Percentiles rank a stretch among this genome's conserved stretches.
These are phyloP conservation scores for Tiliacea aurago DNA, from an alignment of 2,888 invertebrate species.

Conservation along the genomic window DNA sequence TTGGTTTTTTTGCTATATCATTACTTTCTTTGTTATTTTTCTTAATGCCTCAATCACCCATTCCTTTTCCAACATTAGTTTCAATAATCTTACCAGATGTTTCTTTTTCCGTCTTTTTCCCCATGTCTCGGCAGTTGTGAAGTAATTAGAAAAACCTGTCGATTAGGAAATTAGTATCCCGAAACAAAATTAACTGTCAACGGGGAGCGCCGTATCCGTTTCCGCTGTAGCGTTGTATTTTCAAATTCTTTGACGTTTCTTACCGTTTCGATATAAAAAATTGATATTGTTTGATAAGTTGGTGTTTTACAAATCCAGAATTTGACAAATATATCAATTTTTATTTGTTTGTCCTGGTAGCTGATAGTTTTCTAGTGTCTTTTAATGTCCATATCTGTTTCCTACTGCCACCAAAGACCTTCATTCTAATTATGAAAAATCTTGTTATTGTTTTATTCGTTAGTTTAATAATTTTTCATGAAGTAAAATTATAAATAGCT, in stretches of 20 bases:
- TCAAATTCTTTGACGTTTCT: slow-evolving; percentile 78
- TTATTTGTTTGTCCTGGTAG: not conserved
- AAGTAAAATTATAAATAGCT: slow-evolving; percentile 11
- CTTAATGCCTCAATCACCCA: not conserved
- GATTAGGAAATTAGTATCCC: slow-evolving; percentile 86
- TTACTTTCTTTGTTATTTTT: not conserved
- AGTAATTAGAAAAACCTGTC: slow-evolving; percentile 80
- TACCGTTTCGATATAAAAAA: slow-evolving; percentile 50
- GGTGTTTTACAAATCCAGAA: not conserved
- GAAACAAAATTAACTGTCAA: slow-evolving; percentile 90
- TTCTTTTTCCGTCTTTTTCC: not conserved
- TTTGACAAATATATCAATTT: too few relatives aligned
- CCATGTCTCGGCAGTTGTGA: slow-evolving; percentile 30
- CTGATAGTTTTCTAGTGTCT: not conserved
- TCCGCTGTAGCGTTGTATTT: slow-evolving; percentile 88
- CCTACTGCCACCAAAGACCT: not conserved
- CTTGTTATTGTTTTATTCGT: too few relatives aligned
- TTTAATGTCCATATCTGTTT: not conserved
- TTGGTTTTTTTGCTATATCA: not conserved
- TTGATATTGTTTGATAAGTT: slow-evolving; percentile 35
- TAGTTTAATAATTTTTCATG: not conserved
- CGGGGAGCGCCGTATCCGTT: slow-evolving; percentile 87
- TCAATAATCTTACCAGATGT: slow-evolving; percentile 14
- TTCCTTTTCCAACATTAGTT: not conserved
- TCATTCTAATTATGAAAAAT: not conserved